phyloP scores from a whole-genome alignment of 2,797 vertebrate genomes.

The Chiropotes sagulatus region DNA sequence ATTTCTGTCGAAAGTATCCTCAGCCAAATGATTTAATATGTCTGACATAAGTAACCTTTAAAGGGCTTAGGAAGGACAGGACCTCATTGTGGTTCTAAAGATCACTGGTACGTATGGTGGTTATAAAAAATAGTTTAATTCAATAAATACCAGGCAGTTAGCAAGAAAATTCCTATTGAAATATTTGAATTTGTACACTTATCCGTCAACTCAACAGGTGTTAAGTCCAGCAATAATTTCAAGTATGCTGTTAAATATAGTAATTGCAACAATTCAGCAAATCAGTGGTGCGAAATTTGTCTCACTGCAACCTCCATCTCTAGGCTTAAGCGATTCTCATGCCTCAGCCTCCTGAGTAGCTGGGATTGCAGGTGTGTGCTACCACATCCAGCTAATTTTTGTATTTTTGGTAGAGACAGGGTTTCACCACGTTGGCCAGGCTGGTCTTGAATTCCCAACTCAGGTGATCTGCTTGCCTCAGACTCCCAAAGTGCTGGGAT shows the following conservation, averaged over 20 bases:
- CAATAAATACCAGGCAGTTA: conserved; percentile 18
- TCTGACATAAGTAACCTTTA: conserved; percentile 11
- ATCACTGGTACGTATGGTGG: not conserved
- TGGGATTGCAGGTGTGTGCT: too few relatives aligned
- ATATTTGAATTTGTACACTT: conserved; percentile 23
- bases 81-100: not conserved
- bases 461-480: too few relatives aligned
- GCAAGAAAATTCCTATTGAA: not conserved
- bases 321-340: too few relatives aligned
- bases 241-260: not conserved
- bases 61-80: not conserved
- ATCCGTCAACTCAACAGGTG: not conserved
- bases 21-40: not conserved
- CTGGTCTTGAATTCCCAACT: too few relatives aligned
- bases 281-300: not conserved
- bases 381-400: too few relatives aligned
- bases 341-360: too few relatives aligned
- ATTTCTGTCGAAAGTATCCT: not conserved
- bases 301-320: too few relatives aligned
- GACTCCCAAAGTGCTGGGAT: too few relatives aligned
- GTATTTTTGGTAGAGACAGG: too few relatives aligned
- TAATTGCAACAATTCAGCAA: conserved; percentile 34
- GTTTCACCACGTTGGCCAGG: too few relatives aligned
- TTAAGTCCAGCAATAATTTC: conserved; percentile 11
- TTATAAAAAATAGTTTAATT: conserved; percentile 16